A percentile compares a stretch with the other conserved stretches of the same genome.
phyloP scores from a whole-genome alignment of 2,113 vertebrate species.

The Mystacornis crossleyi region DNA sequence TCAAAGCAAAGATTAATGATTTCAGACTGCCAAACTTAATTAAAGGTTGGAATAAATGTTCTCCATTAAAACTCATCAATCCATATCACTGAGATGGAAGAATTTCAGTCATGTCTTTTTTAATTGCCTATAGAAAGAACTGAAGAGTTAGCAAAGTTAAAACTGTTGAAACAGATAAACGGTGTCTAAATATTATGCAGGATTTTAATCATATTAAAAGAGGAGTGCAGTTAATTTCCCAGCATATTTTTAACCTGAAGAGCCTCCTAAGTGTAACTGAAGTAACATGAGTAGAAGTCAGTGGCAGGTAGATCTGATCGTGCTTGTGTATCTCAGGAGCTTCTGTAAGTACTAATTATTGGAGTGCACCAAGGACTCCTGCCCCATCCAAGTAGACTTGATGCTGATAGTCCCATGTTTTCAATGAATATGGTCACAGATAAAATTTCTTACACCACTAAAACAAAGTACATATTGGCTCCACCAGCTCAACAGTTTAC shows the following conservation, averaged over 20 bases:
- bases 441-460: neutral
- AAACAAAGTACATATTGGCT: neutral
- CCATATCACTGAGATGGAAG: conserved; percentile 44
- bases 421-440: neutral
- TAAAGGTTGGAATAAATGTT: conserved; percentile 61
- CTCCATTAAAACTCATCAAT: conserved; percentile 57
- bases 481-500: neutral
- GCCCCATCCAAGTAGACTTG: neutral
- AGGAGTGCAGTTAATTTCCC: neutral
- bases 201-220: conserved; percentile 28
- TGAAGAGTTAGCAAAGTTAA: conserved; percentile 34
- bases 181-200: conserved; percentile 53
- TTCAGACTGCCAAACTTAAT: conserved; percentile 67
- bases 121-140: conserved; percentile 55
- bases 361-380: neutral
- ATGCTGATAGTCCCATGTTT: neutral
- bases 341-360: neutral
- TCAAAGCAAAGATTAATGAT: conserved; percentile 45
- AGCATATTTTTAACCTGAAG: conserved; percentile 11
- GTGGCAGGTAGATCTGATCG: neutral
- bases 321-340: neutral
- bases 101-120: conserved; percentile 42
- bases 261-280: neutral
- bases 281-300: neutral
- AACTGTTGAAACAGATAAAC: neutral